These are phyloP conservation scores for Thyatira batis DNA, from an alignment of 2,888 invertebrate species.

Conservation along the genomic window DNA sequence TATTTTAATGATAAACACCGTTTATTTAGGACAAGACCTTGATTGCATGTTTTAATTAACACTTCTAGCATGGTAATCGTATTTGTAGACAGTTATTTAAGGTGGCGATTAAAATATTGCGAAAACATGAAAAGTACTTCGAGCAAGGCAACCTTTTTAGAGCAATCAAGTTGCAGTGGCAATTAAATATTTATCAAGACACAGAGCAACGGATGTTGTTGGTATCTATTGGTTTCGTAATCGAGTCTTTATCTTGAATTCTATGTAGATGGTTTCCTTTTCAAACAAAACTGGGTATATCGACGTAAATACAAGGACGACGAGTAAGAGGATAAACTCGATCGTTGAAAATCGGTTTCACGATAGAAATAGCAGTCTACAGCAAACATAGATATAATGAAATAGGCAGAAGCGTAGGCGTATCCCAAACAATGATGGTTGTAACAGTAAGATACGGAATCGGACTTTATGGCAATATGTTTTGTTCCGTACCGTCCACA, in stretches of 20 bases:
- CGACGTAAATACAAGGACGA: not conserved
- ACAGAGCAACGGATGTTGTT: not conserved
- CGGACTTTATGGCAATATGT: not conserved
- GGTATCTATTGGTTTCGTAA: not conserved
- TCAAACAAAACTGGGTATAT: not conserved
- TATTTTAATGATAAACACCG: not conserved
- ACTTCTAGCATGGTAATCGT: not conserved
- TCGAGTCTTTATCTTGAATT: not conserved
- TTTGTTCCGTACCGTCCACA: not conserved
- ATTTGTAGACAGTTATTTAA: not conserved
- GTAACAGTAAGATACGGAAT: not conserved
- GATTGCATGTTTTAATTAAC: conserved; percentile 1
- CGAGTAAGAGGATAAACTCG: not conserved
- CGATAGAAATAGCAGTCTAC: not conserved
- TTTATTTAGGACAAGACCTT: not conserved
- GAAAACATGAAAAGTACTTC: not conserved
- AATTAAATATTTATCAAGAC: not conserved
- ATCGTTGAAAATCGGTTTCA: not conserved
- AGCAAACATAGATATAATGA: not conserved
- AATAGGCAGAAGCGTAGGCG: not conserved
- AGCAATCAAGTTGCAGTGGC: not conserved
- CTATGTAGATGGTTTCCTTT: not conserved
- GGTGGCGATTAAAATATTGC: not conserved
- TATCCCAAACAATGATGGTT: not conserved
- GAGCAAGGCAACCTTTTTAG: not conserved